phyloP scores from a whole-genome alignment of 2,888 invertebrate species.

The Spisula subtruncata region DNA sequence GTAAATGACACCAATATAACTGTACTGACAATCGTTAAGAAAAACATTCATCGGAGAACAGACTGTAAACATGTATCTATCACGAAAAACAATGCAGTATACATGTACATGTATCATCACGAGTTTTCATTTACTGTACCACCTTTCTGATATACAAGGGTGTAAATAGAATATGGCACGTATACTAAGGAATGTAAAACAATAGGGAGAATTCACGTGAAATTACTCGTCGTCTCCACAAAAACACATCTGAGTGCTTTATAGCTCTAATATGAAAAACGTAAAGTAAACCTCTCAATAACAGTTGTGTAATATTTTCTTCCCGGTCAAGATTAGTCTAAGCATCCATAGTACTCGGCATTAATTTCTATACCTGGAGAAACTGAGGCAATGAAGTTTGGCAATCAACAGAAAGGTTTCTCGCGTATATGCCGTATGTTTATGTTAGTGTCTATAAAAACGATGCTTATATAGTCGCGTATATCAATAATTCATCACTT shows the following conservation, averaged over 20 bases:
- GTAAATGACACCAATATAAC: no score
- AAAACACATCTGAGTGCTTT: not conserved
- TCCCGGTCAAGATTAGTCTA: not conserved
- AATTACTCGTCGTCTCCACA: not conserved
- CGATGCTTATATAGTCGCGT: not conserved
- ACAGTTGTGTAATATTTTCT: no score
- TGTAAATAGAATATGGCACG: not conserved
- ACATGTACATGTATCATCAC: no score
- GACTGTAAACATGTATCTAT: not conserved
- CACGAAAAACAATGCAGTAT: not conserved
- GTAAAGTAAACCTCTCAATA: not conserved
- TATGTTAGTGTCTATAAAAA: not conserved
- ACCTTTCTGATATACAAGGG: not conserved
- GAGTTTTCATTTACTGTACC: not conserved
- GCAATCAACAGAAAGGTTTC: slow-evolving; percentile 1
- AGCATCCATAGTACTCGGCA: not conserved
- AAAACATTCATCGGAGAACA: no score
- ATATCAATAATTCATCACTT: not conserved
- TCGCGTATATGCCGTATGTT: not conserved
- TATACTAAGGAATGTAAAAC: not conserved
- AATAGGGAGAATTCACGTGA: not conserved
- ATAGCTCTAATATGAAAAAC: not conserved
- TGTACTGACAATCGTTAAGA: no score
- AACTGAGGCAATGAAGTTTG: not conserved
- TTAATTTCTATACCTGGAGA: no score